Conservation (phyloP, 2,113 vertebrate genomes). For the Symphodus melops region DNA sequence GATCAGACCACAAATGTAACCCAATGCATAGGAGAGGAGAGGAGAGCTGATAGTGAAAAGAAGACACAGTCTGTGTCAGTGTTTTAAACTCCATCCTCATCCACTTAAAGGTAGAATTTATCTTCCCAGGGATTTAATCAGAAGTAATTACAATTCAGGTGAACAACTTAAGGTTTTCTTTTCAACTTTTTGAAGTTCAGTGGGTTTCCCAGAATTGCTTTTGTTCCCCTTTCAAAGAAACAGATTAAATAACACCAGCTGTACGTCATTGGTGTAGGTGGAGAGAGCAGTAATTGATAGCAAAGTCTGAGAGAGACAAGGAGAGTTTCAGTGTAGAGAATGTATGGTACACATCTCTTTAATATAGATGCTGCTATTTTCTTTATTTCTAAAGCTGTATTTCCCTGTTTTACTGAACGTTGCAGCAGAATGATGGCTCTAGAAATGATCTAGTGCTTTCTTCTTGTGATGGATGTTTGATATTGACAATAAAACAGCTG, state of each 20-base stretch:
- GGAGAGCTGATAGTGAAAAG: not conserved
- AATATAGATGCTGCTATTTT: not conserved
- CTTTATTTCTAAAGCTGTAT: not conserved
- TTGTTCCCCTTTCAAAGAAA: not conserved
- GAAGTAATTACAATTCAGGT: not conserved
- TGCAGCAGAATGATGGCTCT: not conserved
- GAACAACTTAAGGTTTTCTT: not conserved
- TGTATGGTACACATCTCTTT: not conserved
- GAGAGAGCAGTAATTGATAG: conserved; percentile 10
- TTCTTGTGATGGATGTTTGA: not conserved
- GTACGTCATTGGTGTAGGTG: not conserved
- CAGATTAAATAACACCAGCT: not conserved
- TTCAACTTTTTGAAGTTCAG: not conserved
- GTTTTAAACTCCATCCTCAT: not conserved
- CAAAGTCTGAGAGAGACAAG: not conserved
- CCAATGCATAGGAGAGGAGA: too few species aligned
- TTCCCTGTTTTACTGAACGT: not conserved
- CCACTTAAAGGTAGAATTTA: not conserved
- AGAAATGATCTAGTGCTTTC: not conserved
- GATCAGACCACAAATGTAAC: too few species aligned
- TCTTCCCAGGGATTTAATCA: not conserved
- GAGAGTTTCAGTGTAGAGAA: not conserved
- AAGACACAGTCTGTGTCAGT: not conserved
- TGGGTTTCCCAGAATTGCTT: conserved; percentile 1
- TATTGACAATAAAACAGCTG: not conserved